These are phyloP conservation scores for Genyomyrus donnyi DNA, from an alignment of 2,113 vertebrate genomes.

Conservation along the genomic window DNA sequence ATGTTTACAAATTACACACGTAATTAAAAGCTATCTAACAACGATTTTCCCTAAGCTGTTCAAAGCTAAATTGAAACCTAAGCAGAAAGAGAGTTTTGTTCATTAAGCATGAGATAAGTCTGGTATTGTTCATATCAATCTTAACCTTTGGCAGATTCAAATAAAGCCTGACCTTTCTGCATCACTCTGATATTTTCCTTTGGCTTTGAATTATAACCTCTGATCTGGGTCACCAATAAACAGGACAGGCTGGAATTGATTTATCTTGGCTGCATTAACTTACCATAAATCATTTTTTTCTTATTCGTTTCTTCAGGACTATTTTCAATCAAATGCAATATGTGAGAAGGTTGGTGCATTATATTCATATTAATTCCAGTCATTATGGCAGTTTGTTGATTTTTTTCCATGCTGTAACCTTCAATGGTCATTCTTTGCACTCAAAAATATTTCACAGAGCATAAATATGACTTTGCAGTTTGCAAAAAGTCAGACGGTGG, in stretches of 20 bases:
- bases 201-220: slow-evolving; percentile 44
- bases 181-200: slow-evolving; percentile 36
- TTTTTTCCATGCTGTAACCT: neutral
- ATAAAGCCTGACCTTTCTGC: slow-evolving; percentile 50
- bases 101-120: slow-evolving; percentile 41
- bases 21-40: neutral
- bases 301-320: neutral
- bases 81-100: slow-evolving; percentile 5
- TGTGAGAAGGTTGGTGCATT: neutral
- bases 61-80: neutral
- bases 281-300: slow-evolving; percentile 40
- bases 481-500: neutral
- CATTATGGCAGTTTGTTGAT: neutral
- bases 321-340: neutral
- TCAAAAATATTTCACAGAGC: neutral
- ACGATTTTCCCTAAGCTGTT: neutral
- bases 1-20: neutral
- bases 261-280: slow-evolving; percentile 41
- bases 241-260: slow-evolving; percentile 32
- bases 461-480: neutral
- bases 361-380: neutral
- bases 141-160: slow-evolving; percentile 48
- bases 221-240: slow-evolving; percentile 47
- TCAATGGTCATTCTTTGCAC: neutral
- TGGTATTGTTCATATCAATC: slow-evolving; percentile 52